A percentile compares a stretch with the other conserved stretches of the same genome.
These are phyloP conservation scores for Vulpes ferrilata DNA, from an alignment of 2,113 vertebrate genomes.

Conservation along the genomic window DNA sequence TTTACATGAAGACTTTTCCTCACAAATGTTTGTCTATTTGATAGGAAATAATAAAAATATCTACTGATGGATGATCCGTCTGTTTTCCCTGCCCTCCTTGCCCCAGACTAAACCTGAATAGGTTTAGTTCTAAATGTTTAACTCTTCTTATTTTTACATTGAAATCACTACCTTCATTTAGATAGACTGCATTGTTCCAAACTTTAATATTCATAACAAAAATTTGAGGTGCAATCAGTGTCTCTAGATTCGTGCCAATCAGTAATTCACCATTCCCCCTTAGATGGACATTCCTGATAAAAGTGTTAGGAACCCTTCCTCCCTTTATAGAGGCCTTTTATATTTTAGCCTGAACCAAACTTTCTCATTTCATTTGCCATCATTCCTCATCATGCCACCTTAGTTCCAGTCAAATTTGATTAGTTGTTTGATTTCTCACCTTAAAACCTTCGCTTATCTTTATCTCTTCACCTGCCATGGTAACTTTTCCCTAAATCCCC, in stretches of 20 bases:
- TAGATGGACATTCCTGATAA: neutral
- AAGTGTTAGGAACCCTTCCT: neutral
- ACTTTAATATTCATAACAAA: neutral
- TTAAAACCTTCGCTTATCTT: neutral
- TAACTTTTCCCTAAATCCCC: neutral
- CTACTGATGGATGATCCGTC: neutral
- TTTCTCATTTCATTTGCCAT: neutral
- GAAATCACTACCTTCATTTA: neutral
- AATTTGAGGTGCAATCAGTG: neutral
- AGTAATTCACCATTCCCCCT: neutral
- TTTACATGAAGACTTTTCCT: neutral
- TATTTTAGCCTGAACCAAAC: neutral
- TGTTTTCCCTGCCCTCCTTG: neutral
- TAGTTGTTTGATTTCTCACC: neutral
- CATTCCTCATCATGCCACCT: neutral
- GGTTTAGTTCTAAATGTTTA: neutral
- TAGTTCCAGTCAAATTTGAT: neutral
- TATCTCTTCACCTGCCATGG: neutral
- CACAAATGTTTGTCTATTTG: neutral
- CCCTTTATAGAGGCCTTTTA: neutral
- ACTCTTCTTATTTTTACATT: neutral
- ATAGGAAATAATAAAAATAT: constrained; percentile 21
- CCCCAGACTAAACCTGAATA: neutral
- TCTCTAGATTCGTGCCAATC: neutral
- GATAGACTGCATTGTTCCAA: neutral